Percentiles rank a stretch among this genome's conserved stretches.
Conservation (phyloP, 1,140 invertebrate genomes). For the Saccostrea cuccullata region DNA sequence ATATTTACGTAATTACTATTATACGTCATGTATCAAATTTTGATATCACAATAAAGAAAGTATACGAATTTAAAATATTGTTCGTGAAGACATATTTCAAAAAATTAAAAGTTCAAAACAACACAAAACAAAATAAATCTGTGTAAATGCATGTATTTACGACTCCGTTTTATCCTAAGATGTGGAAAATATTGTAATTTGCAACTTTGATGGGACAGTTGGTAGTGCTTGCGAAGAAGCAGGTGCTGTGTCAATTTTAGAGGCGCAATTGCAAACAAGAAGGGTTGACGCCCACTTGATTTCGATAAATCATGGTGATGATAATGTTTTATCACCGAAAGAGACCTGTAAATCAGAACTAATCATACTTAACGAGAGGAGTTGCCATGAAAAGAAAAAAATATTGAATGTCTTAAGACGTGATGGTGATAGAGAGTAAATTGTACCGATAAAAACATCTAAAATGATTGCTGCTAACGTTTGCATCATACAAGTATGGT, state of each 20-base stretch:
- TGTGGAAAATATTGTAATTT: slow-evolving; percentile 1
- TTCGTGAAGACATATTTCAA: no score
- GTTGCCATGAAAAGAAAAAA: neutral
- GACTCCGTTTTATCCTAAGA: neutral
- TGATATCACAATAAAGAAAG: neutral
- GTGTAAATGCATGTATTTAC: neutral
- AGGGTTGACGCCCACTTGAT: slow-evolving; percentile 13
- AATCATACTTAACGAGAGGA: neutral
- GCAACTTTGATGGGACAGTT: neutral
- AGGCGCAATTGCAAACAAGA: neutral
- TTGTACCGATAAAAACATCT: no score
- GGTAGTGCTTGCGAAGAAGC: neutral
- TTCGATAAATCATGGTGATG: neutral
- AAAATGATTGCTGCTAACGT: no score
- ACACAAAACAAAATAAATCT: neutral
- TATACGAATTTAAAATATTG: neutral
- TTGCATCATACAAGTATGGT: no score
- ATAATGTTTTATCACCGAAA: slow-evolving; percentile 6
- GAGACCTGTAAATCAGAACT: neutral
- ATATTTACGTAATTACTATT: neutral
- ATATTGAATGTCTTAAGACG: no score
- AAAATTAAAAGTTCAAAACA: neutral
- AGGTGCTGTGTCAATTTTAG: slow-evolving; percentile 28
- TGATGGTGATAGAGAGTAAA: no score
- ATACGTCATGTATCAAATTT: neutral